Percentiles rank a stretch among this genome's conserved stretches.
phyloP scores from a whole-genome alignment of 2,888 invertebrate genomes.

The Agonopterix alstromeriana region DNA sequence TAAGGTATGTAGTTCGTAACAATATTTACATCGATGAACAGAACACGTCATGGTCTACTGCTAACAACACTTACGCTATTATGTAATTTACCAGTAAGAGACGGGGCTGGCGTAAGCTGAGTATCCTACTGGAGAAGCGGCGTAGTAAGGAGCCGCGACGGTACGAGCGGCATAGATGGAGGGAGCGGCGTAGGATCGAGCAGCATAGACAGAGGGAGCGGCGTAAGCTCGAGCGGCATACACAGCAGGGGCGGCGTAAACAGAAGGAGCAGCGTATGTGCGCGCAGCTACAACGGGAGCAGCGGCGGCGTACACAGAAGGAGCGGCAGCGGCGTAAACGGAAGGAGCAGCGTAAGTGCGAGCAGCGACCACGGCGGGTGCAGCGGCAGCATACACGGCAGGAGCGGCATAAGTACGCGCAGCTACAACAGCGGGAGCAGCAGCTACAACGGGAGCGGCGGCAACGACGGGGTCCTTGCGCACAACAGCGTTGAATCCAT shows the following conservation, averaged over 20 bases:
- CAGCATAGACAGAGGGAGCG: slow-evolving; percentile 20
- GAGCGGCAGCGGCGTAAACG: slow-evolving; percentile 11
- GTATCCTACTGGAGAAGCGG: slow-evolving; percentile 22
- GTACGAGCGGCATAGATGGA: slow-evolving; percentile 36
- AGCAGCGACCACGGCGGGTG: slow-evolving; percentile 17
- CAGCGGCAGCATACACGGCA: slow-evolving; percentile 16
- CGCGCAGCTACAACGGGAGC: slow-evolving; percentile 9
- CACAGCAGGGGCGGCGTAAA: slow-evolving; percentile 10
- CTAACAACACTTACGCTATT: slow-evolving; percentile 8
- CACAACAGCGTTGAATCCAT: slow-evolving; percentile 77
- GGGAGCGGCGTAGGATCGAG: slow-evolving; percentile 12
- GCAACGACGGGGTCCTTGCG: slow-evolving; percentile 66
- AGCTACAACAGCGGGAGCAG: slow-evolving; percentile 25
- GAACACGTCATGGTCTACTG: slow-evolving; percentile 38
- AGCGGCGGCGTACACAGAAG: slow-evolving; percentile 13
- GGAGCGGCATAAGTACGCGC: slow-evolving; percentile 20
- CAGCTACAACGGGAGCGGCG: slow-evolving; percentile 42
- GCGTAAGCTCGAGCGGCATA: not conserved
- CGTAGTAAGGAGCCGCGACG: slow-evolving; percentile 4
- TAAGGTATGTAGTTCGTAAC: slow-evolving; percentile 10
- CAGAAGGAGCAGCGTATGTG: slow-evolving; percentile 10
- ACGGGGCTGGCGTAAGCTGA: slow-evolving; percentile 49
- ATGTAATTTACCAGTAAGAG: slow-evolving; percentile 44
- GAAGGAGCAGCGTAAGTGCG: slow-evolving; percentile 18
- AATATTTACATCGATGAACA: slow-evolving; percentile 38